These are phyloP conservation scores for Euplexia lucipara DNA, from an alignment of 2,888 invertebrate genomes.

Conservation along the genomic window DNA sequence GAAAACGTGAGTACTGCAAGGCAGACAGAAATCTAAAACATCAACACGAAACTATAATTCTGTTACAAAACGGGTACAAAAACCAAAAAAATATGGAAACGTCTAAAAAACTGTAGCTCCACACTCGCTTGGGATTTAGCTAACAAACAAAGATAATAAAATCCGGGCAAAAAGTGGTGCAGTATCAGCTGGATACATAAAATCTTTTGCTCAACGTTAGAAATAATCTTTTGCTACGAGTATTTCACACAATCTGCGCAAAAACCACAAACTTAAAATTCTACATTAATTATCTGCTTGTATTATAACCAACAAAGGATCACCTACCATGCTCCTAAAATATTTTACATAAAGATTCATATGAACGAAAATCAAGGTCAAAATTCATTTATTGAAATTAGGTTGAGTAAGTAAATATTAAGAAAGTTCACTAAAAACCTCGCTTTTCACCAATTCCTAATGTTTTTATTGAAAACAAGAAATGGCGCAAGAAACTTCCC, in stretches of 20 bases:
- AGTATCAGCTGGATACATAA: conserved; percentile 9
- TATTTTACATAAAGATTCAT: background rate
- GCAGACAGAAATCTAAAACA: background rate
- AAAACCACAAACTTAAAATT: background rate
- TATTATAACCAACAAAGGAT: no score
- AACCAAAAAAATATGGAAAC: conserved; percentile 13
- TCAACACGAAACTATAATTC: conserved; percentile 11
- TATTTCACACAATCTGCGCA: conserved; percentile 3
- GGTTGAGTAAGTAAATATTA: no score
- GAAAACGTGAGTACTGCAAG: no score
- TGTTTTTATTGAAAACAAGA: no score
- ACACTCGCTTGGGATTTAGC: conserved; percentile 35
- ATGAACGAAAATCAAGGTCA: no score
- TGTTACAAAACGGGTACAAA: conserved; percentile 29
- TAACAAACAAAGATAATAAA: conserved; percentile 39
- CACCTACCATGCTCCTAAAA: no score
- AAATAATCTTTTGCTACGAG: conserved; percentile 11
- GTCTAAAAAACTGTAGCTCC: conserved; percentile 24
- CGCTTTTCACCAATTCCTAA: no score
- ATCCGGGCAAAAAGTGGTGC: conserved; percentile 31
- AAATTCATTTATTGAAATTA: no score
- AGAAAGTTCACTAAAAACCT: no score
- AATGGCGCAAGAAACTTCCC: no score
- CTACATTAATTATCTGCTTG: background rate
- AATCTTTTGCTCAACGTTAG: conserved; percentile 14